Conservation (phyloP, 2,113 vertebrate genomes). For the Bubo scandiacus region DNA sequence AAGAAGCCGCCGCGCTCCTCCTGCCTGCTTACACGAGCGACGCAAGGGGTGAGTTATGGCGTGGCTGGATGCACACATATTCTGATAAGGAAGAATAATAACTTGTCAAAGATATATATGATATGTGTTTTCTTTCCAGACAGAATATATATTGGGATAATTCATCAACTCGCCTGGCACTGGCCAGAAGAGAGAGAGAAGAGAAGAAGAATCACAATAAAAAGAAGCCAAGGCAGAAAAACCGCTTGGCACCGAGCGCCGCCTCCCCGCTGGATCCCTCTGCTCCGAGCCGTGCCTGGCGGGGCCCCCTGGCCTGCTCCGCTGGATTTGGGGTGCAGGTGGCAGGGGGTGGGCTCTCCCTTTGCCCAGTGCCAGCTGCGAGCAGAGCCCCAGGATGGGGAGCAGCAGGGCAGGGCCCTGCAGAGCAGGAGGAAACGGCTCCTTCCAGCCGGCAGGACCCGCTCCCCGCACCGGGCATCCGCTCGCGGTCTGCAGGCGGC, state of each 20-base stretch:
- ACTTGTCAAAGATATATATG: constrained; percentile 84
- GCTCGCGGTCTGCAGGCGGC: neutral
- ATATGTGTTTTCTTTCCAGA: constrained; percentile 77
- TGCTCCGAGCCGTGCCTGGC: neutral
- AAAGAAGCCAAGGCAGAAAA: neutral
- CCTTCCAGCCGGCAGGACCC: neutral
- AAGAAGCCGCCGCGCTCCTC: accelerated
- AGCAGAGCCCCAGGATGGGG: no score
- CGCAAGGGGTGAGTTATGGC: constrained; percentile 55
- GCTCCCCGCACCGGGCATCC: neutral
- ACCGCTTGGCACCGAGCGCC: accelerated
- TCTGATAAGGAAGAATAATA: constrained; percentile 85
- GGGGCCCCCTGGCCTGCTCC: accelerated
- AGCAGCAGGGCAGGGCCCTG: no score
- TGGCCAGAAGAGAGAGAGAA: constrained; percentile 28
- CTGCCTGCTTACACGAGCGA: neutral
- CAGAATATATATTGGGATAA: constrained; percentile 78
- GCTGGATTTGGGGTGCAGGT: neutral
- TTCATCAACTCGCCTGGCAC: constrained; percentile 74
- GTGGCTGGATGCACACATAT: constrained; percentile 62
- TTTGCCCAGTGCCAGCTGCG: accelerated
- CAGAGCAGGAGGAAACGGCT: neutral
- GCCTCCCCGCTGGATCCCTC: neutral
- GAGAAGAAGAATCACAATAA: neutral
- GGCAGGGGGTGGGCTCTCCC: neutral